Evolutionary conservation across 2,888 invertebrate species (phyloP), one percentile per base, ranked within the genome.

Genomic region (Caenorhabditis sp.): DNA sequence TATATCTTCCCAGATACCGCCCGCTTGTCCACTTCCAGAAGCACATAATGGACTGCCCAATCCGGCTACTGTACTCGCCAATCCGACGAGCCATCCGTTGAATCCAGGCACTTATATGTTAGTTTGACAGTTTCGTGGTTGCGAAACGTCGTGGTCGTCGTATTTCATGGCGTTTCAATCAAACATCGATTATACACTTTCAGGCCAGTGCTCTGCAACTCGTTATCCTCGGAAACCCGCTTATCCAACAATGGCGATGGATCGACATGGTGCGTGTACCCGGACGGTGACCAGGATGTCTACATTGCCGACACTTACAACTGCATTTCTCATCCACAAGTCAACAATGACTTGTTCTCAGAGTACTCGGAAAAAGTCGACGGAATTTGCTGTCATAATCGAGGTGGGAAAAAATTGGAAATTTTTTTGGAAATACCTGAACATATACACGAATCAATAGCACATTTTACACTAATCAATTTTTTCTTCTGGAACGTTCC

Each of bases 191-290:
- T n/a, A n/a, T n/a, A n/a, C n/a, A n/a, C 3, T 56, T 82, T 28
- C 67, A 86, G 85, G 83, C 90, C 90, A 2, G 88, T 90, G 6
- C 83, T 90, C 11, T 90, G 90, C 83, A 87, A 87, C 15, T 88
- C 87, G 13, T 78, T 87, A 1, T 88, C 87, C 9, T 84, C 76
- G 2, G 90, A 90, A 77, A 85, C 86, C 1, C 79, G 72, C 8
- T 60, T 80, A 40, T 90, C 90, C 0, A 89, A 90, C 62, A 76
- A 78, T 4, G 90, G 90, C 24, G 90, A 90, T 62, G 90, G 89
- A 6, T 88, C 88, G 9, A 86, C 89, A 9, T 89, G 89, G 89
- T 90, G 90, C 47, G 78, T 90, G n/a, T 90, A 89, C 69, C 90
- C 90, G 13, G 89, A 90, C 55, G 90, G 88, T 3, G 88, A 90